Evolutionary conservation across 1,140 invertebrate species (phyloP).

Genomic region (Lucilia sericata): DNA sequence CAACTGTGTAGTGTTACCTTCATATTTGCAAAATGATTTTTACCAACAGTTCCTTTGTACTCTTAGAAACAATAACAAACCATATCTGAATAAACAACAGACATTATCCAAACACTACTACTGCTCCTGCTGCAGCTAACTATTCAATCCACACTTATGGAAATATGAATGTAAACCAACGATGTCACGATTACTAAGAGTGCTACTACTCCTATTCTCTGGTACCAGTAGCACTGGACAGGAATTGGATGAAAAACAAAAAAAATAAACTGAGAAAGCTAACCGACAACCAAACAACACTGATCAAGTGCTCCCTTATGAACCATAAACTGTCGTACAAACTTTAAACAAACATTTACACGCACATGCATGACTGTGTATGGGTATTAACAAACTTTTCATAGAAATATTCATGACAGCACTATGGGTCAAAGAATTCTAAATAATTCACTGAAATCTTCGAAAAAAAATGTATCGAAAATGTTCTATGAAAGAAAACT

Average conservation of each 20-base stretch:
- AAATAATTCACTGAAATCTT: too few relatives aligned
- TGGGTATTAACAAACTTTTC: background rate
- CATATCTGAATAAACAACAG: conserved; percentile 4
- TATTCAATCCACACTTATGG: conserved; percentile 18
- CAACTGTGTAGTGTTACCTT: background rate
- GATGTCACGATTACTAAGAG: too few relatives aligned
- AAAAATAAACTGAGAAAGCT: background rate
- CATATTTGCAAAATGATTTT: background rate
- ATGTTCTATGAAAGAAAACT: too few relatives aligned
- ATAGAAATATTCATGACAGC: background rate
- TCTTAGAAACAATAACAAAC: background rate
- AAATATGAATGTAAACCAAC: background rate
- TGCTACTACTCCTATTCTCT: too few relatives aligned
- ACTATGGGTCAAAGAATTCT: background rate
- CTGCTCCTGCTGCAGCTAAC: background rate
- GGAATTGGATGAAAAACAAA: too few relatives aligned
- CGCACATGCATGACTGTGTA: background rate
- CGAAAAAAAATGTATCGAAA: too few relatives aligned
- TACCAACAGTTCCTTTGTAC: background rate
- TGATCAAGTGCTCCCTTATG: conserved; percentile 41
- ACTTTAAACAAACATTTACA: background rate
- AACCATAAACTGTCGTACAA: conserved; percentile 18
- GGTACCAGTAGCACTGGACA: too few relatives aligned
- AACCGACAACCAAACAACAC: conserved; percentile 6
- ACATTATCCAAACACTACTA: conserved; percentile 29